Evolutionary conservation across 2,797 vertebrate species (phyloP), one percentile per base, ranked within the genome.

Genomic region (Pelobates cultripes): DNA sequence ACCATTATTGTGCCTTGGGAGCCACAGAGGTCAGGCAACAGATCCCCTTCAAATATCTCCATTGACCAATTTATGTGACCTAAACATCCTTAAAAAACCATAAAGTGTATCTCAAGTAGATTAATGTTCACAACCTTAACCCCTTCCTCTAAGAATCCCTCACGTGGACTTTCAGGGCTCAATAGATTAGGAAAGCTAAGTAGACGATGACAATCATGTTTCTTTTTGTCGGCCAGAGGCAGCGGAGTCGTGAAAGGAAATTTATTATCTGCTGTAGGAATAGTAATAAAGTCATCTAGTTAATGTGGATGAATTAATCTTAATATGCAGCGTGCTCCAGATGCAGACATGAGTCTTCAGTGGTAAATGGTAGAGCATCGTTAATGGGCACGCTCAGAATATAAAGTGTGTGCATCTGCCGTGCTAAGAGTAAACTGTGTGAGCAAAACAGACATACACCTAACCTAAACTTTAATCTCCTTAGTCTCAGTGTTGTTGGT

Each of bases 251-350:
- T 80, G 79, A 69, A 28, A n/a, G 53, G 43, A 61, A 74, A 80
- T 80, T 44, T 45, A 69, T 70, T 69, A 80, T 70, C 53, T 71
- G 43, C 72, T 60, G 47, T 47, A 61, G 72, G 66, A 41, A 70
- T 53, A 75, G 55, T 75, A 80, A 80, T 57, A 55, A 14, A 70
- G 79, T 69, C 55, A 75, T 80, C 47, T 73, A 68, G 53, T 75
- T 61, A 55, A 66, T 42, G 45, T 69, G 79, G 73, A 75, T 80
- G 69, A 40, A 41, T 75, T 75, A 67, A 55, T 28, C 51, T n/a
- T n/a, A 69, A 77, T 77, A 57, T 69, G 75, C 64, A 68, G 47
- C 74, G 63, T 4, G 60, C 61, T 64, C 43, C 4, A 14, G 15
- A 53, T 67, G 47, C 47, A 40, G 57, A 15, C 10, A 13, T 14